phyloP scores from a whole-genome alignment of 2,797 vertebrate species.

The Zonotrichia albicollis region DNA sequence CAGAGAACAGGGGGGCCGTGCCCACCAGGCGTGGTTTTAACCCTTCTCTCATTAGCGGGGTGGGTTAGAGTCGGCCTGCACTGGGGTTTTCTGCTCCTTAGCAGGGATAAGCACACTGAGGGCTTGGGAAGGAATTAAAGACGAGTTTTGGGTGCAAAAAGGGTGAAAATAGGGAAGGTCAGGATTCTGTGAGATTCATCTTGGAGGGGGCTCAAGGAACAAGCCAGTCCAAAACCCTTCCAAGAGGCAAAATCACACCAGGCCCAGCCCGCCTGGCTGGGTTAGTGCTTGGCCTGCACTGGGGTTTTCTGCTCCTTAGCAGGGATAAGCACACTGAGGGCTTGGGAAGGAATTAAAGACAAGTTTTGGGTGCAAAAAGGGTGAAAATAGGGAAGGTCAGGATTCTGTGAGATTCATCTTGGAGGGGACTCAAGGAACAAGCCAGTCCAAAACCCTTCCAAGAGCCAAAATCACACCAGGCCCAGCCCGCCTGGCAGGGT shows the following conservation, averaged over 20 bases:
- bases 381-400: neutral
- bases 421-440: neutral
- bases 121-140: neutral
- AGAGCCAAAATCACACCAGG: too few relatives aligned
- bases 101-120: neutral
- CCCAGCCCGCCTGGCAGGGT: too few relatives aligned
- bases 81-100: too few relatives aligned
- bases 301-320: too few relatives aligned
- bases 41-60: conserved; percentile 20
- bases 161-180: conserved; percentile 3
- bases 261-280: neutral
- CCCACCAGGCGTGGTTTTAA: conserved; percentile 56
- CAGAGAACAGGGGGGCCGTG: neutral
- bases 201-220: too few relatives aligned
- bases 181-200: too few relatives aligned
- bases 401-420: neutral
- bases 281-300: neutral
- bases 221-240: too few relatives aligned
- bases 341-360: neutral
- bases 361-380: neutral
- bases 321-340: neutral
- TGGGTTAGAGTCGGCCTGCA: neutral
- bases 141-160: neutral
- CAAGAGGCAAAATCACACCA: too few relatives aligned
- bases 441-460: neutral